These are phyloP conservation scores for Bombus confusus DNA, from an alignment of 1,140 invertebrate species.

Conservation along the genomic window DNA sequence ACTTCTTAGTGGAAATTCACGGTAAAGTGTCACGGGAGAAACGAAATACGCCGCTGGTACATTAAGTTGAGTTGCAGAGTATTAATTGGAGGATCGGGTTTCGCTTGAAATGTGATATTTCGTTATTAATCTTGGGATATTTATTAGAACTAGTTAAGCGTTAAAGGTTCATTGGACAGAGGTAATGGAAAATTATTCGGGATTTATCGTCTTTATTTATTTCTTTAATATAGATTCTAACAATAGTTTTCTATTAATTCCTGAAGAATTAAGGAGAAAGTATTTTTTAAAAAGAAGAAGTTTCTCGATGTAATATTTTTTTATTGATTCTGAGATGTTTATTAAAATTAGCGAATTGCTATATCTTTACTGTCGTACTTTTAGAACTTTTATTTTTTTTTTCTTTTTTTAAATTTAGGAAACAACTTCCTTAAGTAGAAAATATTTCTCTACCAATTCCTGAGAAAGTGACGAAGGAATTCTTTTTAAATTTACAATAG, in stretches of 20 bases:
- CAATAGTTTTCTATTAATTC: no score
- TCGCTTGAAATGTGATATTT: neutral
- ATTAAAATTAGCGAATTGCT: no score
- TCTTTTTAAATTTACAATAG: neutral
- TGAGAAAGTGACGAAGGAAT: neutral
- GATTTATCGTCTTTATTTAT: no score
- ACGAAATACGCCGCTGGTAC: neutral
- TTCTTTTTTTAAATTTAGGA: neutral
- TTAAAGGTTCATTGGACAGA: no score
- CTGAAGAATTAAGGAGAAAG: no score
- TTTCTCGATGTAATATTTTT: no score
- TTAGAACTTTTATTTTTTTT: no score
- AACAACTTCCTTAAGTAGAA: neutral
- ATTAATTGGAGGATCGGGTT: slow-evolving; percentile 25
- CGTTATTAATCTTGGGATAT: slow-evolving; percentile 21
- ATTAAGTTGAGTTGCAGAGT: neutral
- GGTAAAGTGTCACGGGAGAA: no score
- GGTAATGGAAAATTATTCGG: neutral
- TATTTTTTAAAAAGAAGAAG: no score
- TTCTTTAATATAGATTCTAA: no score
- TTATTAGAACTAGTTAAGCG: neutral
- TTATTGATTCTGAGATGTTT: no score
- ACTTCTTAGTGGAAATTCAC: neutral
- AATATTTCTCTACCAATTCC: neutral
- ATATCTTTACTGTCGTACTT: no score